Percentiles rank a stretch among this genome's conserved stretches.
phyloP scores from a whole-genome alignment of 2,888 invertebrate species.

The Hesperia comma region DNA sequence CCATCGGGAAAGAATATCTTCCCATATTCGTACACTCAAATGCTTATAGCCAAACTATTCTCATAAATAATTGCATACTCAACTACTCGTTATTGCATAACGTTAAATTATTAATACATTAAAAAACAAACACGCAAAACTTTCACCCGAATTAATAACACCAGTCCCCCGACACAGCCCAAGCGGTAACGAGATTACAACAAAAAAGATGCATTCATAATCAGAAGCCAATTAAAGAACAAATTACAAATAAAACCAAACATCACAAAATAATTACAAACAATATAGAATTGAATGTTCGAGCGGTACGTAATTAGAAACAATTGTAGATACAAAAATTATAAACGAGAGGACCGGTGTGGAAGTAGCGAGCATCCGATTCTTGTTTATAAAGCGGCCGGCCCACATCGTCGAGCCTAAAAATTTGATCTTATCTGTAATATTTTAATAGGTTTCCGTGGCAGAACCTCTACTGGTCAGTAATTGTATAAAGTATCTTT shows the following conservation, averaged over 20 bases:
- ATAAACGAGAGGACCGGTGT: slow-evolving; percentile 64
- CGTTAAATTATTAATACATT: slow-evolving; percentile 4
- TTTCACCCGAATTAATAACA: slow-evolving; percentile 42
- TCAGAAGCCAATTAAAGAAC: slow-evolving; percentile 77
- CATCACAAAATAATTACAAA: slow-evolving; percentile 72
- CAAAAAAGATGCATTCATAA: slow-evolving; percentile 58
- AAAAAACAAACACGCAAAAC: slow-evolving; percentile 38
- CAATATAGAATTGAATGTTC: slow-evolving; percentile 78
- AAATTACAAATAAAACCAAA: slow-evolving; percentile 75
- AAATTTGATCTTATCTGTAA: slow-evolving; percentile 80
- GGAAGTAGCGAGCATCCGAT: slow-evolving; percentile 70
- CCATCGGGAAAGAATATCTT: slow-evolving; percentile 46
- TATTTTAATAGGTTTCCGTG: slow-evolving; percentile 82
- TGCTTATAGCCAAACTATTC: slow-evolving; percentile 5
- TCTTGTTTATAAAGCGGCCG: slow-evolving; percentile 73
- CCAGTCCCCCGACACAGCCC: slow-evolving; percentile 42
- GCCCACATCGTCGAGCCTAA: slow-evolving; percentile 78
- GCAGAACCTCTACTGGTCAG: slow-evolving; percentile 73
- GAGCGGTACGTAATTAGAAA: slow-evolving; percentile 79
- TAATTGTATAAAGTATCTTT: slow-evolving; percentile 68
- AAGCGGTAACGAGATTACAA: slow-evolving; percentile 50
- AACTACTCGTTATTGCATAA: slow-evolving; percentile 19
- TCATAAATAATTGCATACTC: slow-evolving; percentile 17
- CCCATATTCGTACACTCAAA: slow-evolving; percentile 42
- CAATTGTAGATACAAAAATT: slow-evolving; percentile 78